A percentile compares a stretch with the other conserved stretches of the same genome.
These are phyloP conservation scores for Struthio camelus DNA, from an alignment of 2,113 vertebrate species.

Conservation along the genomic window DNA sequence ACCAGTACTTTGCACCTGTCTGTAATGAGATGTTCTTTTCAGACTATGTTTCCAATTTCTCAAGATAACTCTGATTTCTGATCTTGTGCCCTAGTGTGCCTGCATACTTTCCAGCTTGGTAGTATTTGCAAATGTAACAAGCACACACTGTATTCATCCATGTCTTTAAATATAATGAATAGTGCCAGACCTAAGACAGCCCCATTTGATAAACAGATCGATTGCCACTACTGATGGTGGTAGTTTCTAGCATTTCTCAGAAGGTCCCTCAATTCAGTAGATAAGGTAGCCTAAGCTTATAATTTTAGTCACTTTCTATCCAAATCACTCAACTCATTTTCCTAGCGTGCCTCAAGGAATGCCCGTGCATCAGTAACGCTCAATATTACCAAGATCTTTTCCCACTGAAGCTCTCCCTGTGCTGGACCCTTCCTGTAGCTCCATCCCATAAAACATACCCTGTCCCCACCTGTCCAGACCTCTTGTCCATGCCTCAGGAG, in stretches of 20 bases:
- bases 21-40: not conserved
- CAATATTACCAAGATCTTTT: not conserved
- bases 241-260: not conserved
- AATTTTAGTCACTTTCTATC: not conserved
- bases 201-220: rapidly evolving
- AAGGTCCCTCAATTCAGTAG: not conserved
- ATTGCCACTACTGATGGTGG: not conserved
- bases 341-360: not conserved
- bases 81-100: not conserved
- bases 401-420: not conserved
- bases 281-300: not conserved
- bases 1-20: not conserved
- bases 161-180: not conserved
- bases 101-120: not conserved
- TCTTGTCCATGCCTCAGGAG: not conserved
- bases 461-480: not conserved
- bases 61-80: not conserved
- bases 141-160: not conserved
- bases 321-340: not conserved
- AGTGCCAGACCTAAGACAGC: not conserved
- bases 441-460: not conserved
- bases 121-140: not conserved
- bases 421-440: not conserved
- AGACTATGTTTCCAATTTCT: not conserved
- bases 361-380: not conserved